phyloP scores from a whole-genome alignment of 2,888 invertebrate species.

The Drosophila nigritarsus region DNA sequence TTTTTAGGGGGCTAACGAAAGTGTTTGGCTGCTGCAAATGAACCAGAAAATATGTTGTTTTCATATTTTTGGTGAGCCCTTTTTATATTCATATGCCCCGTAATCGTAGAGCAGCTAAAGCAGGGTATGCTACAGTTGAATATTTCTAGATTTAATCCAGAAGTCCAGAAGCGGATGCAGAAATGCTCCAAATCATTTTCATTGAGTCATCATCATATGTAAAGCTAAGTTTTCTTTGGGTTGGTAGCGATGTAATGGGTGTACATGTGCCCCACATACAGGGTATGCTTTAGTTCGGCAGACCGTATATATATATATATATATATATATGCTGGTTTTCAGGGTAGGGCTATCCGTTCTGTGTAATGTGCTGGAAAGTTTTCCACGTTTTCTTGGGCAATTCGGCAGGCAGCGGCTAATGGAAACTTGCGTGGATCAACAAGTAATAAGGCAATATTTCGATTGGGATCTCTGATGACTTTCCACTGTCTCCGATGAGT shows the following conservation, averaged over 20 bases:
- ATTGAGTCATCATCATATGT: neutral
- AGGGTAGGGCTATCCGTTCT: conserved; percentile 41
- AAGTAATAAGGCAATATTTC: conserved; percentile 42
- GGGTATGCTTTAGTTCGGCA: conserved; percentile 6
- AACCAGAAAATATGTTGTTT: conserved; percentile 30
- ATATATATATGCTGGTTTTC: conserved; percentile 1
- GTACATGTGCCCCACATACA: neutral
- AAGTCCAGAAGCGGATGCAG: neutral
- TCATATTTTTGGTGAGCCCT: neutral
- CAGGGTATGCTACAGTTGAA: neutral
- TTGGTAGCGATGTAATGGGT: neutral
- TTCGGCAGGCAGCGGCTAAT: conserved; percentile 47
- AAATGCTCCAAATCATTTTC: neutral
- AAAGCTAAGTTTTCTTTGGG: too few relatives aligned
- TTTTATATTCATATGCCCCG: conserved; percentile 4
- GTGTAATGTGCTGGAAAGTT: conserved; percentile 34
- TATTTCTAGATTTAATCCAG: neutral
- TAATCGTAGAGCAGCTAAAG: neutral
- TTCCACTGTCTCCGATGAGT: conserved; percentile 40
- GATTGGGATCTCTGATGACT: conserved; percentile 51
- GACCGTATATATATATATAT: neutral
- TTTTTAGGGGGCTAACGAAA: conserved; percentile 36
- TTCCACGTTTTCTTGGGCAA: conserved; percentile 72
- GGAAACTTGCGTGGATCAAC: conserved; percentile 40
- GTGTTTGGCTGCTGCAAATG: conserved; percentile 43